phyloP scores from a whole-genome alignment of 2,888 invertebrate species.

The Hypena proboscidalis region DNA sequence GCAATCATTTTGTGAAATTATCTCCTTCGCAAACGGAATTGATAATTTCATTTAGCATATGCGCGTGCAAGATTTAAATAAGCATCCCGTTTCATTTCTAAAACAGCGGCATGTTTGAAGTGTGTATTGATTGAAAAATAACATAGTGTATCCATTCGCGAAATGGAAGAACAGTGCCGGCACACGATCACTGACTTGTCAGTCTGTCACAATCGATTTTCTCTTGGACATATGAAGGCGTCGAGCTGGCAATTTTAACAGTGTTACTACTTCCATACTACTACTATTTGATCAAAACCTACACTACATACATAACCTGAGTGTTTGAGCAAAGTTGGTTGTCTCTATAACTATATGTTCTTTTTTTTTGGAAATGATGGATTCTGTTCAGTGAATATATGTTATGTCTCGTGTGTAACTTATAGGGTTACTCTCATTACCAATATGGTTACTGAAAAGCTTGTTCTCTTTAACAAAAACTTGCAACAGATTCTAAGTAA shows the following conservation, averaged over 20 bases:
- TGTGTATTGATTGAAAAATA: slow-evolving; percentile 14
- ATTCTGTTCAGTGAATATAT: too few relatives aligned
- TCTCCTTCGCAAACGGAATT: slow-evolving; percentile 76
- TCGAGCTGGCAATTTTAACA: slow-evolving; percentile 1
- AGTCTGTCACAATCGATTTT: slow-evolving; percentile 24
- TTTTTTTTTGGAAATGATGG: too few relatives aligned
- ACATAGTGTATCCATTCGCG: neutral
- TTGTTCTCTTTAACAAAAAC: too few relatives aligned
- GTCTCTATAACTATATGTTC: too few relatives aligned
- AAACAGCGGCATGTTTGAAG: slow-evolving; percentile 2
- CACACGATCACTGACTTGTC: slow-evolving; percentile 25
- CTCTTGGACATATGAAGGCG: slow-evolving; percentile 9
- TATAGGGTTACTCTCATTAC: too few relatives aligned
- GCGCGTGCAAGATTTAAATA: slow-evolving; percentile 55
- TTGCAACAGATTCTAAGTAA: too few relatives aligned
- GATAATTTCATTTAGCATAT: slow-evolving; percentile 73
- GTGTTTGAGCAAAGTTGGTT: too few relatives aligned
- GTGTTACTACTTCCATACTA: too few relatives aligned
- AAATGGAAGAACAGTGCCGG: slow-evolving; percentile 1
- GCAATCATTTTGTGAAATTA: slow-evolving; percentile 76
- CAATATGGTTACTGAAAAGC: too few relatives aligned
- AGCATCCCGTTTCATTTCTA: slow-evolving; percentile 42
- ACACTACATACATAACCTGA: too few relatives aligned
- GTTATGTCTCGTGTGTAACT: too few relatives aligned
- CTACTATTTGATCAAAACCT: too few relatives aligned